Percentiles rank a stretch among this genome's conserved stretches.
phyloP scores from a whole-genome alignment of 64 coral and sea anemone genomes.

The Actinia tenebrosa region DNA sequence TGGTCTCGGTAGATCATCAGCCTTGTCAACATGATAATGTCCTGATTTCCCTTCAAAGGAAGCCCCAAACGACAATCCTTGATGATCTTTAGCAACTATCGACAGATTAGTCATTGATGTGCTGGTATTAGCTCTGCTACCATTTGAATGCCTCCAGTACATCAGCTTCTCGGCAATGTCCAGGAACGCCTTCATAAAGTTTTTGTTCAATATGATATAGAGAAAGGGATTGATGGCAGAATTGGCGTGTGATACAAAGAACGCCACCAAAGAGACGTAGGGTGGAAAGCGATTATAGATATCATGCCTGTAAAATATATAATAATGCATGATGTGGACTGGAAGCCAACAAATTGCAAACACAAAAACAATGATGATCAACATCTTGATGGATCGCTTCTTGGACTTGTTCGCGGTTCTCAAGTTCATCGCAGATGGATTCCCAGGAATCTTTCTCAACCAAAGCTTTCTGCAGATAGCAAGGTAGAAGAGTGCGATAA shows the following conservation, averaged over 20 bases:
- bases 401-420: slow-evolving; percentile 41
- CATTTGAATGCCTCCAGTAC: not conserved
- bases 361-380: slow-evolving; percentile 68
- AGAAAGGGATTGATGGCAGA: slow-evolving; percentile 73
- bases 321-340: slow-evolving; percentile 60
- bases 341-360: slow-evolving; percentile 73
- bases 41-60: not conserved
- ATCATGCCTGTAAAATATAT: slow-evolving; percentile 5
- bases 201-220: slow-evolving; percentile 59
- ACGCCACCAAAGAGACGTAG: not conserved
- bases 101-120: slow-evolving; percentile 3
- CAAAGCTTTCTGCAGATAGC: slow-evolving; percentile 60
- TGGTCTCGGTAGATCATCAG: not conserved
- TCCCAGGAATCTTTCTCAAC: slow-evolving; percentile 61
- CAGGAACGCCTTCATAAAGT: slow-evolving; percentile 46
- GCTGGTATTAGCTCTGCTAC: not conserved
- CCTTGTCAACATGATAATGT: slow-evolving; percentile 1
- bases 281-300: slow-evolving; percentile 3
- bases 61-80: not conserved
- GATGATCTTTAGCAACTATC: not conserved
- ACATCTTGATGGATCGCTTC: slow-evolving; percentile 50
- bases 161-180: slow-evolving; percentile 21
- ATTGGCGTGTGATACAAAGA: slow-evolving; percentile 49
- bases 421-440: slow-evolving; percentile 41
- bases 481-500: slow-evolving; percentile 57